Percentiles rank a stretch among this genome's conserved stretches.
These are phyloP conservation scores for Panonychus citri DNA, from an alignment of 1,140 invertebrate species.

Conservation along the genomic window DNA sequence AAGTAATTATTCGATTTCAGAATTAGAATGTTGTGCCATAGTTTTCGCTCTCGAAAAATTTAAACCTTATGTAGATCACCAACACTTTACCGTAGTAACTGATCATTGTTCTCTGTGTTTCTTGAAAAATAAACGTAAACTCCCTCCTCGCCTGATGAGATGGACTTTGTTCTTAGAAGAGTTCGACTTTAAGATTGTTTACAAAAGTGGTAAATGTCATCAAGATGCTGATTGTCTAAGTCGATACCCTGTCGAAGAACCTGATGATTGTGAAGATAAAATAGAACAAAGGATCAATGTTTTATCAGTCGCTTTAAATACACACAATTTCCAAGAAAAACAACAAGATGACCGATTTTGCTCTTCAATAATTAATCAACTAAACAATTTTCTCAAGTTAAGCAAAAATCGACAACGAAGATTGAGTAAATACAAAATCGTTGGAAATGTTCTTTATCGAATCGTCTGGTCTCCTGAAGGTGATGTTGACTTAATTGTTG, in stretches of 20 bases:
- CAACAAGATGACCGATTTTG: too few species aligned
- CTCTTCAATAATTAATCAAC: too few species aligned
- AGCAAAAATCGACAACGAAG: too few species aligned
- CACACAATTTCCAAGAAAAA: too few species aligned
- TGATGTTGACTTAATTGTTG: not conserved
- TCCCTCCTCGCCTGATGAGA: constrained; percentile 4
- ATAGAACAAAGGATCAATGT: not conserved
- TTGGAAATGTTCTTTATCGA: not conserved
- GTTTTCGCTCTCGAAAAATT: constrained; percentile 17
- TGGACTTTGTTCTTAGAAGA: constrained; percentile 14
- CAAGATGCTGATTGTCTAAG: constrained; percentile 6
- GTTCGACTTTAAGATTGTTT: constrained; percentile 11
- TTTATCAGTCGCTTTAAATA: too few species aligned
- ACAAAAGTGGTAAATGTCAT: constrained; percentile 8
- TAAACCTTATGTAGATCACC: constrained; percentile 16
- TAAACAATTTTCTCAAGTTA: too few species aligned
- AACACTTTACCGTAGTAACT: constrained; percentile 15
- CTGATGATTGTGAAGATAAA: not conserved
- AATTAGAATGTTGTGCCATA: constrained; percentile 14
- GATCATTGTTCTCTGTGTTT: constrained; percentile 13
- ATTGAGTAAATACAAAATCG: not conserved
- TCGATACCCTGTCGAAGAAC: not conserved
- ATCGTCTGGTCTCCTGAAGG: not conserved
- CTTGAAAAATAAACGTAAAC: not conserved
- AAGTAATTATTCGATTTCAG: constrained; percentile 11